Percentiles rank a stretch among this genome's conserved stretches.
phyloP scores from a whole-genome alignment of 2,888 invertebrate species.

The Drosophila cognata region DNA sequence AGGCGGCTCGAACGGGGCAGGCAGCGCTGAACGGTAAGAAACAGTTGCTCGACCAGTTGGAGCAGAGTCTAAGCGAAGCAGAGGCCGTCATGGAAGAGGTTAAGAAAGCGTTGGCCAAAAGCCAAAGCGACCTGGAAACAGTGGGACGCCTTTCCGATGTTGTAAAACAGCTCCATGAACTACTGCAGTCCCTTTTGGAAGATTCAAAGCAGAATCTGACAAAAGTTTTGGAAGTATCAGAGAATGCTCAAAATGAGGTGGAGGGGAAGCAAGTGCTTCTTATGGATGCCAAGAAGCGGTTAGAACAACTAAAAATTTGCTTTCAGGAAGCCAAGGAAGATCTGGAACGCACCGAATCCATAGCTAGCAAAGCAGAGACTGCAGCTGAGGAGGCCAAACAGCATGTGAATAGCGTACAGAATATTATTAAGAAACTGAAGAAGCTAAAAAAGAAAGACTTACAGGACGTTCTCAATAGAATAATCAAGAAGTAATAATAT shows the following conservation, averaged over 20 bases:
- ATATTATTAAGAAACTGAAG: constrained; percentile 16
- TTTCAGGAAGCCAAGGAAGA: constrained; percentile 23
- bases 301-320: constrained; percentile 14
- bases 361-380: constrained; percentile 33
- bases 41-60: constrained; percentile 27
- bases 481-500: constrained; percentile 1
- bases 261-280: constrained; percentile 7
- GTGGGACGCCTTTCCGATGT: background rate
- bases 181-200: constrained; percentile 9
- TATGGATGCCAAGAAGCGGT: background rate
- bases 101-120: constrained; percentile 7
- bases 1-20: constrained; percentile 47
- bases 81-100: constrained; percentile 32
- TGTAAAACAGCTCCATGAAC: background rate
- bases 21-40: constrained; percentile 35
- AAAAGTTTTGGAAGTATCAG: background rate
- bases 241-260: background rate
- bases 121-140: background rate
- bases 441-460: constrained; percentile 34
- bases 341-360: constrained; percentile 22
- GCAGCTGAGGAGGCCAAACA: constrained; percentile 46
- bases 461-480: background rate
- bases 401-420: constrained; percentile 6
- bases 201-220: background rate
- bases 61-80: constrained; percentile 12